Evolutionary conservation across 2,113 vertebrate genomes (phyloP), one percentile per base, ranked within the genome.

Genomic region (Prunella fulvescens): DNA sequence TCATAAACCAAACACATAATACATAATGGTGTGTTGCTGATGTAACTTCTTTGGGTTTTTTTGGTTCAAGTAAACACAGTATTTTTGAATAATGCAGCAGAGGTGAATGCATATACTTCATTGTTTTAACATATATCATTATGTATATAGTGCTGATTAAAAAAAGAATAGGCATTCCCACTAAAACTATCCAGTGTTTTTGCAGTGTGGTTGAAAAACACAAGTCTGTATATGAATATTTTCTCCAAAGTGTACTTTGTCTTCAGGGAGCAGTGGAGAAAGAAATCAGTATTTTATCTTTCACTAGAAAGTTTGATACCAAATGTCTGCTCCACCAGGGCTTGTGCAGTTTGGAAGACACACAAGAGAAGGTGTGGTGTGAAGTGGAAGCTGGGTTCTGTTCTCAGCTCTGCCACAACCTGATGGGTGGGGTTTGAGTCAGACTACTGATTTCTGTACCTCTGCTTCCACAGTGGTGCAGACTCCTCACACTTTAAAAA

Each of bases 11-110:
- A 62, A 80, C 7, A 66, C 1, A 0, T 23, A 45, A 58, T 44
- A 53, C 1, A 0, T 28, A 45, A 61, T 40, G 8, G n/a, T 44
- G 26, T 35, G 6, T 19, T 39, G 24, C 65, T 2, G 9, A 42
- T 10, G 35, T 53, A 62, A 29, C 20, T 67, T 73, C 4, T 33
- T 44, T 42, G 24, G 14, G 15, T 5, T 47, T 39, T 23, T 40
- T 65, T 60, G 2, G 8, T 74, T 61, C 4, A 60, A 76, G 39
- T 77, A 45, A 37, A 12, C 35, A 28, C 26, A 39, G 11, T 2
- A 56, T 29, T 83, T 60, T 19, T 53, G 57, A 81, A 72, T 67
- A 81, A 83, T 51, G 29, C 50, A 48, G 29, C 26, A 88, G 48
- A 69, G 10, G 23, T 58, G 79, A 81, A 73, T 44, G 7, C 7